Base-by-base conservation (phyloP, 2,888 invertebrate species). In the Allophyes oxyacanthae region DNA sequence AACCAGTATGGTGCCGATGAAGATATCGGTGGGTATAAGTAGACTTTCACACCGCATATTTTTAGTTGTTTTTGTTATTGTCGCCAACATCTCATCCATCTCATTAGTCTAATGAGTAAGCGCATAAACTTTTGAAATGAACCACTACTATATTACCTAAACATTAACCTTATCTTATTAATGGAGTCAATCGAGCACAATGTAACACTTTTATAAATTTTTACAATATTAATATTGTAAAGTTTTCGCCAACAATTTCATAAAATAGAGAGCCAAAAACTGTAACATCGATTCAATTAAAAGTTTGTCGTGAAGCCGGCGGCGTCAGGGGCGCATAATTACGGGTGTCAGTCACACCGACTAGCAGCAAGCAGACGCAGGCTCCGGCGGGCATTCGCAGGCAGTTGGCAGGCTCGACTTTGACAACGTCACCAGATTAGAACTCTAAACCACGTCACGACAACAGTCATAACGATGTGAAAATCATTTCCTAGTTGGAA, bases 241-340 rank as follows among this genome's bases (percentile, higher is more conserved):
- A 72, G 72, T 67, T 48, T 42, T 54, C 46, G 55, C 62, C 55
- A 74, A 65, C 71, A 70, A 71, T 78, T 77, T 74, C 59, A 65
- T 60, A 64, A 75, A 79, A 77, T 63, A 60, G 63, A 64, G 67
- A 54, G 55, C 63, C 68, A 63, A 77, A 78, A 82, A 79, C 78
- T 72, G 78, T 83, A 83, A 80, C 77, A 83, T 80, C 78, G 72
- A 80, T 82, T 83, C 84, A 87, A 88, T 88, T 88, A 87, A 85
- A 88, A 88, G 79, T 87, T 85, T 69, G 62, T 62, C 58, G 49
- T 67, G 64, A 68, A 68, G 60, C 66, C 63, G 59, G 49, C 51
- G 59, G 54, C 62, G 50, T 57, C 55, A 52, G 63, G 48, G 65
- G 65, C 75, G 76, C 76, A 78, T 83, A 82, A 82, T 81, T 81